Evolutionary conservation across 1,140 invertebrate genomes (phyloP), one percentile per base, ranked within the genome.

Genomic region (Cecropterus lyciades): DNA sequence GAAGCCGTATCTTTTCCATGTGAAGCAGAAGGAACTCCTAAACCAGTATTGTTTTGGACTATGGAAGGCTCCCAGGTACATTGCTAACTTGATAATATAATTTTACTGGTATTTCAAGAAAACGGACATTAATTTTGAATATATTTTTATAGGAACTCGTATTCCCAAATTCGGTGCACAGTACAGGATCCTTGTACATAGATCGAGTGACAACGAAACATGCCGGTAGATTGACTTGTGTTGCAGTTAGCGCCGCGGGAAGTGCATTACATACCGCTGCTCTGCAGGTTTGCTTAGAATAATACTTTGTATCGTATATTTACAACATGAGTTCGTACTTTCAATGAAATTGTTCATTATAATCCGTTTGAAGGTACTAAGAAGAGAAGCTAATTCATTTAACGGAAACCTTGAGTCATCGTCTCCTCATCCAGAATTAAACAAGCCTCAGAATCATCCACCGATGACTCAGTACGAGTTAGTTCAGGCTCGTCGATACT

Each of bases 11-110:
- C 96, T 68, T 98, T 99, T 82, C 95, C 96, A 48, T 99, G 98
- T 84, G 94, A 95, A 55, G 97, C 98, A 0, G 96, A 96, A 55
- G 98, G 98, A 9, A 97, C 98, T 88, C 98, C 98, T n/a, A 93
- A 94, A 17, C 97, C 98, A 0, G 95, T 97, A 72, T 95, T 98
- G 9, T 94, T 98, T 48, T 98, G 98, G 98, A 94, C 96, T 49
- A 95, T 97, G 78, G 96, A 98, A 83, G 96, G 91, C 15, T 90
- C 89, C 62, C 91, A 92, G 70, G 92, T 93, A 75, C 5, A 24
- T 24, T 3, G 20, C 5, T 24, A 4, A 3, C 9, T 8, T 33
- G 1, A 33, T 33, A 6, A 33, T 33, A 33, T 33, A 3, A 6
- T 3, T 10, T 8, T 4, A 33, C 1, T 33, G 9, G 7, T 33